Base-by-base conservation (phyloP, 1,140 invertebrate genomes). In the Rhopalosiphum maidis region DNA sequence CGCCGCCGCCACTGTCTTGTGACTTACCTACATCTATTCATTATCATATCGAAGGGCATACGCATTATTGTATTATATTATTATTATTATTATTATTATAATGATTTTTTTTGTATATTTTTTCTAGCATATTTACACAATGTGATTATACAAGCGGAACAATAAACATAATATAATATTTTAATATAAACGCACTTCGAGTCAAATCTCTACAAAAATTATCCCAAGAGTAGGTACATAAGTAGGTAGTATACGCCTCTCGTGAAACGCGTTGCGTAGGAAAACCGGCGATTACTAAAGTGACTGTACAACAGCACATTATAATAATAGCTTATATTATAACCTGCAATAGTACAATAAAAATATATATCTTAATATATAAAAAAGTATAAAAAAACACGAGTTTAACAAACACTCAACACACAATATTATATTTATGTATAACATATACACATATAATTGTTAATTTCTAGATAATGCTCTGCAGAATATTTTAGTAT, bases 1-100 rank as follows among this genome's bases (percentile, higher is more conserved):
- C 85, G 85, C 86, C 60, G 18, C 60, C 15, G 85, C 86, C 60
- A 35, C 60, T 0, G n/a, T n/a, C 60, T 77, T n/a, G 15, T 77
- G 60, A 77, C 60, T n/a, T 77, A 77, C 60, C 60, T 68, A n/a
- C 15, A n/a, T 15, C 7, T 77, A 77, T 77, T 77, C 60, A n/a
- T 77, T 77, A 77, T 77, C 18, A 35, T 77, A 77, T 77, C 88
- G 51, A 90, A 90, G 54, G 88, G 88, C 54, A 89, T 51, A 55
- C 51, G 89, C 37, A 37, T 85, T 85, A 85, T 85, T 85, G 22
- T 85, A 41, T 46, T 68, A 37, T 89, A 89, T 51, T 89, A 37
- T 89, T 89, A 54, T 54, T 22, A 37, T 89, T 89, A 54, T 54
- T 22, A 37, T 89, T 15, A 41, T 41, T 41, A 37, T 89, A 25